Base-by-base conservation (phyloP, 2,797 vertebrate species). In the Oryzias sinensis region DNA sequence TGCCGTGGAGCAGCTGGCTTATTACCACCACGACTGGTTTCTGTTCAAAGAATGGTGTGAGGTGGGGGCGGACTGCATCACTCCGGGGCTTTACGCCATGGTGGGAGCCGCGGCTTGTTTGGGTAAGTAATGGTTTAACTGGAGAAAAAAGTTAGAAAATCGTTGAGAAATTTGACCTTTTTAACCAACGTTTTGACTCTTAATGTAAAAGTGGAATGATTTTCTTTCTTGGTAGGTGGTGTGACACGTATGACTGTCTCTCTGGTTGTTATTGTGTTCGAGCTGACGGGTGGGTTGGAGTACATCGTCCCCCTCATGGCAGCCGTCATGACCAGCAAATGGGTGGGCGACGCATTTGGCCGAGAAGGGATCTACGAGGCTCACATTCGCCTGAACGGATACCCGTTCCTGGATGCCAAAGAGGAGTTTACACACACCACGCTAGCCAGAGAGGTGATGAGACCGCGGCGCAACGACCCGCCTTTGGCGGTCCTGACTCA, bases 261-360 rank as follows among this genome's bases (percentile, higher is more conserved):
- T 44, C 89, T 99, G 47, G 97, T 99, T 61, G 96, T 99, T 74
- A 99, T 99, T 56, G 96, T 99, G 47, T 99, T 99, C 62, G 97
- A 99, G 87, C 90, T 99, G 76, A 99, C 97, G 0, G 97, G 97
- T 4, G 97, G 97, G 1, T 77, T 99, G 76, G 97, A 99, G 79
- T 99, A 99, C 87, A 99, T 99, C 59, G 97, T 99, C 51, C 97
- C 97, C 5, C 94, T 99, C 50, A 99, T 99, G 97, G 97, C 97
- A 5, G 97, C 97, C 3, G 96, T 99, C 74, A 99, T 99, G 97
- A 99, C 97, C 88, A 99, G 97, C 90, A 99, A 99, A 78, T 99
- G 97, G 97, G 97, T 99, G 77, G 97, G 97, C 18, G 97, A 99
- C 42, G 97, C 97, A 8, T 99, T 99, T 43, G 97, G 97, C 18